These are phyloP conservation scores for Agrypnus murinus DNA, from an alignment of 2,888 invertebrate species.

Conservation along the genomic window DNA sequence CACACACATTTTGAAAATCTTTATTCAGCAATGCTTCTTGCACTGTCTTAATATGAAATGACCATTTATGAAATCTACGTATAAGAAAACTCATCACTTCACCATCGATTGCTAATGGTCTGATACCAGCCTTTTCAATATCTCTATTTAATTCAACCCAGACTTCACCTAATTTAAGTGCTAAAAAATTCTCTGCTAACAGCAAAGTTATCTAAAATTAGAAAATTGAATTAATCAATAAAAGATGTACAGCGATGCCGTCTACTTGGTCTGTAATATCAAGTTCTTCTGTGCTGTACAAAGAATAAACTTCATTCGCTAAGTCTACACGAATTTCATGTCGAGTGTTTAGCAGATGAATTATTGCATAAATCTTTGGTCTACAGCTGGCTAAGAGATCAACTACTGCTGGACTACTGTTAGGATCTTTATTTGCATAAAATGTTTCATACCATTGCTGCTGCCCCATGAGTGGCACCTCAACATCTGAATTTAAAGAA, in stretches of 20 bases:
- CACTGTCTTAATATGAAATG: conserved; percentile 62
- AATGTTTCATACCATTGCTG: conserved; percentile 67
- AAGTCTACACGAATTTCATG: conserved; percentile 64
- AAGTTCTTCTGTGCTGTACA: conserved; percentile 62
- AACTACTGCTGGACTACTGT: conserved; percentile 65
- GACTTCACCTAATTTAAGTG: conserved; percentile 70
- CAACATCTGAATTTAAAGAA: conserved; percentile 42
- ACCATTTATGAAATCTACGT: conserved; percentile 67
- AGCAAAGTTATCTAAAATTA: conserved; percentile 69
- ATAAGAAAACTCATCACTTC: conserved; percentile 66
- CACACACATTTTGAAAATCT: conserved; percentile 57
- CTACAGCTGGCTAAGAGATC: conserved; percentile 70
- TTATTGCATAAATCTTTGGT: conserved; percentile 71
- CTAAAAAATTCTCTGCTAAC: conserved; percentile 70
- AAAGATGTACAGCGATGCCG: too few species aligned
- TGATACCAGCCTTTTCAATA: conserved; percentile 65
- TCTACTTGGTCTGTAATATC: conserved; percentile 66
- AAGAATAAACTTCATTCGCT: conserved; percentile 68
- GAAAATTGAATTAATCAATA: too few species aligned
- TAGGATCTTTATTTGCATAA: conserved; percentile 58
- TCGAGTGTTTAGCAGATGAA: conserved; percentile 65
- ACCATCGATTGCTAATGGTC: conserved; percentile 67
- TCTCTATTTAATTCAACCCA: conserved; percentile 70
- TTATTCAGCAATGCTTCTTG: conserved; percentile 64
- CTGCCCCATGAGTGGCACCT: conserved; percentile 69